phyloP scores from a whole-genome alignment of 2,888 invertebrate genomes.

The Cylindroiulus punctatus region DNA sequence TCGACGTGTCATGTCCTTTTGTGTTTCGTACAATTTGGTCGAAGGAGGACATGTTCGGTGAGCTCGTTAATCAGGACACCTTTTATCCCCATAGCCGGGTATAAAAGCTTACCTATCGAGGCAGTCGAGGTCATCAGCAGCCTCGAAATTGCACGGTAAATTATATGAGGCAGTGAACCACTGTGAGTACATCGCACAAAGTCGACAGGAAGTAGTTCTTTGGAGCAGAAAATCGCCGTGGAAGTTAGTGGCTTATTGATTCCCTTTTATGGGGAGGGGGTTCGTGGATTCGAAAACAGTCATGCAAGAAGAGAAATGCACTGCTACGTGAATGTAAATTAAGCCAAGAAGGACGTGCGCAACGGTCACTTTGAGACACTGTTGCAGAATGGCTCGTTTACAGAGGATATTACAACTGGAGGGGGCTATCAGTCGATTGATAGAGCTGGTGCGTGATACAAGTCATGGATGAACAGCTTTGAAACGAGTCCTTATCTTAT shows the following conservation, averaged over 20 bases:
- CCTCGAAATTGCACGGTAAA: neutral
- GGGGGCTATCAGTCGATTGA: too few species aligned
- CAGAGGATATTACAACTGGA: too few species aligned
- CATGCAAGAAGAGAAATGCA: neutral
- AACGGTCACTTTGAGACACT: too few species aligned
- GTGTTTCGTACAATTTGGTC: neutral
- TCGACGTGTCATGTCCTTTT: neutral
- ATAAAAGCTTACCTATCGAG: neutral
- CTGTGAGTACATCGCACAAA: neutral
- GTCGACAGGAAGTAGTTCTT: constrained; percentile 38
- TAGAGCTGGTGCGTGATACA: too few species aligned
- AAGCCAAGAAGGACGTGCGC: constrained; percentile 1
- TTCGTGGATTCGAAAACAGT: neutral
- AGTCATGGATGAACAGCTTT: too few species aligned
- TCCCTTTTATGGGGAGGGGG: neutral
- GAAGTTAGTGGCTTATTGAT: constrained; percentile 29
- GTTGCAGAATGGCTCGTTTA: too few species aligned
- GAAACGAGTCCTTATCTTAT: too few species aligned
- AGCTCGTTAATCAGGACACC: neutral
- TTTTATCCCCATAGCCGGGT: constrained; percentile 13
- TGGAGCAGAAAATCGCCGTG: constrained; percentile 20
- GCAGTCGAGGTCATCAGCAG: constrained; percentile 15
- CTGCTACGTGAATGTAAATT: neutral
- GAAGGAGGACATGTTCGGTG: neutral
- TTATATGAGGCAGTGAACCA: neutral